Conservation (phyloP, 1,140 invertebrate genomes). For the Anastrepha obliqua region DNA sequence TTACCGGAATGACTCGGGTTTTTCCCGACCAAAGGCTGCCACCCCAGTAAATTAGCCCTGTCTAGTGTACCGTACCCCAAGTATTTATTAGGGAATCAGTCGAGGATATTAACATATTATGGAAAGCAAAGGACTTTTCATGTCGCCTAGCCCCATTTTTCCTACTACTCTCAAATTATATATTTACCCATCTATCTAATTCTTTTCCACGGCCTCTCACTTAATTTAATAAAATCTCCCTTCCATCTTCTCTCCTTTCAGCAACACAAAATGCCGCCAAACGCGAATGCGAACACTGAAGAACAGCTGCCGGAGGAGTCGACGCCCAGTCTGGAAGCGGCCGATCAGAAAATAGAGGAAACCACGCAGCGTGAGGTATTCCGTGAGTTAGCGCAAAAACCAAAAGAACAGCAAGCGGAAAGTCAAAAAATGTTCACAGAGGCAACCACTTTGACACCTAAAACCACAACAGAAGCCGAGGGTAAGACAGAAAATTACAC, state of each 20-base stretch:
- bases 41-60: too few relatives aligned
- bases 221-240: too few relatives aligned
- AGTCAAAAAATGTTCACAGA: conserved; percentile 71
- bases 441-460: conserved; percentile 65
- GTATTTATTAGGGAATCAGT: too few relatives aligned
- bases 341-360: conserved; percentile 66
- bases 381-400: conserved; percentile 64
- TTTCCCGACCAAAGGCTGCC: too few relatives aligned
- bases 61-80: too few relatives aligned
- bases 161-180: too few relatives aligned
- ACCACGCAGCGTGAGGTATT: conserved; percentile 67
- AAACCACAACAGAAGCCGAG: conserved; percentile 69
- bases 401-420: conserved; percentile 61
- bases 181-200: too few relatives aligned
- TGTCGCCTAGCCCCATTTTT: too few relatives aligned
- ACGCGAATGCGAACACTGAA: conserved; percentile 66
- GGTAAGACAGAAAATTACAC: conserved; percentile 56
- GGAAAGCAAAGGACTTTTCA: too few relatives aligned
- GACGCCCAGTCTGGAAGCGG: conserved; percentile 63
- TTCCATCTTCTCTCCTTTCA: conserved; percentile 11
- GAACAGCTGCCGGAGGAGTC: conserved; percentile 61
- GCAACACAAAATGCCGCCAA: conserved; percentile 72
- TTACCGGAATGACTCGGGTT: too few relatives aligned
- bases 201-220: too few relatives aligned
- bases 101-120: too few relatives aligned